A percentile compares a stretch with the other conserved stretches of the same genome.
Evolutionary conservation across 2,113 vertebrate genomes (phyloP).

Genomic region (Eretmodus cyanostictus): DNA sequence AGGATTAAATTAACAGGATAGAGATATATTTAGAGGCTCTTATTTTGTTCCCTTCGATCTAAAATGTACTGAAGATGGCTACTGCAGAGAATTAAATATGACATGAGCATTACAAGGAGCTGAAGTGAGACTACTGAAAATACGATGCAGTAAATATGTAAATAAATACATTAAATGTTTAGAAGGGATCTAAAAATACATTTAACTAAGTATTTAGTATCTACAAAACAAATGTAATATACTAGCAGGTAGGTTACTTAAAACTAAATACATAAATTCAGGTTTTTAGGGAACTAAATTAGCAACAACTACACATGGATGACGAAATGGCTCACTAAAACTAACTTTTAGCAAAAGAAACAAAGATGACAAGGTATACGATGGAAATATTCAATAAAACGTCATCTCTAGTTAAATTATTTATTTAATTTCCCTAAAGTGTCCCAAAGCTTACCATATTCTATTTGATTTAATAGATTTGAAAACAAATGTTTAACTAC

Average conservation of each 20-base stretch:
- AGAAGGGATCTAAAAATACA: background rate
- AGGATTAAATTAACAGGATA: background rate
- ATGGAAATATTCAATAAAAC: background rate
- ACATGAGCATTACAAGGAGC: fast-evolving
- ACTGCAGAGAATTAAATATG: background rate
- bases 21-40: background rate
- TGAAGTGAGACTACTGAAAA: background rate
- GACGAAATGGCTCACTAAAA: background rate
- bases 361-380: fast-evolving
- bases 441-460: background rate
- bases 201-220: background rate
- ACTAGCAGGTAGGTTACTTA: background rate
- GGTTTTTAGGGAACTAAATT: background rate
- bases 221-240: background rate
- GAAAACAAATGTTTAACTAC: background rate
- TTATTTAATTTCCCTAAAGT: background rate
- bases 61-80: background rate
- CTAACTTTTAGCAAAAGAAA: background rate
- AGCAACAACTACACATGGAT: background rate
- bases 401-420: background rate
- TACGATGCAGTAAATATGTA: background rate
- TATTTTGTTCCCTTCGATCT: background rate
- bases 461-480: background rate
- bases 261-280: background rate
- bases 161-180: background rate